These are phyloP conservation scores for Drosophila nebulosa DNA, from an alignment of 1,140 invertebrate genomes.

Conservation along the genomic window DNA sequence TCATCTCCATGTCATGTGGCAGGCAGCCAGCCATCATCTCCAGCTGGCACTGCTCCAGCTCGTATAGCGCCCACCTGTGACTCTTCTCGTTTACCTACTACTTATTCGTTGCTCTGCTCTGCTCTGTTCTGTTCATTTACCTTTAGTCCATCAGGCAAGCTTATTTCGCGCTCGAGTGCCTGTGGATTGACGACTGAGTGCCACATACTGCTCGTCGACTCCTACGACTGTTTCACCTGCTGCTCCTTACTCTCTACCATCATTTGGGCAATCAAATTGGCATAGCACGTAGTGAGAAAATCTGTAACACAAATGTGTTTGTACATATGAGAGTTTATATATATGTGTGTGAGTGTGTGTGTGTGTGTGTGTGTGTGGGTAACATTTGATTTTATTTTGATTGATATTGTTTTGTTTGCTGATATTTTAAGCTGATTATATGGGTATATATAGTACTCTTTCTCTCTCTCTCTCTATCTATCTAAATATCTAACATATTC, in stretches of 20 bases:
- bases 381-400: conserved; percentile 65
- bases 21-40: conserved; percentile 45
- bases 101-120: background rate
- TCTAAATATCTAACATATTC: background rate
- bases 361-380: background rate
- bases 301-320: conserved; percentile 49
- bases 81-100: background rate
- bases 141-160: conserved; percentile 68
- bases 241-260: conserved; percentile 10
- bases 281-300: conserved; percentile 53
- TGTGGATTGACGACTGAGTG: conserved; percentile 11
- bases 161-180: conserved; percentile 63
- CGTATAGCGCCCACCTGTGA: conserved; percentile 11
- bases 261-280: conserved; percentile 57
- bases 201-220: conserved; percentile 3
- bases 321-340: no score
- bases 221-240: conserved; percentile 13
- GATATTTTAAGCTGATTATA: conserved; percentile 66
- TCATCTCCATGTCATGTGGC: conserved; percentile 51
- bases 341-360: background rate
- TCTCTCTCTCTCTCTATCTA: background rate
- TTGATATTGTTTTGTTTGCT: conserved; percentile 62
- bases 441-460: background rate
- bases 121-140: conserved; percentile 50
- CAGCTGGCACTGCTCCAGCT: conserved; percentile 26